phyloP scores from a whole-genome alignment of 2,113 vertebrate species.

The Bombycilla garrulus region DNA sequence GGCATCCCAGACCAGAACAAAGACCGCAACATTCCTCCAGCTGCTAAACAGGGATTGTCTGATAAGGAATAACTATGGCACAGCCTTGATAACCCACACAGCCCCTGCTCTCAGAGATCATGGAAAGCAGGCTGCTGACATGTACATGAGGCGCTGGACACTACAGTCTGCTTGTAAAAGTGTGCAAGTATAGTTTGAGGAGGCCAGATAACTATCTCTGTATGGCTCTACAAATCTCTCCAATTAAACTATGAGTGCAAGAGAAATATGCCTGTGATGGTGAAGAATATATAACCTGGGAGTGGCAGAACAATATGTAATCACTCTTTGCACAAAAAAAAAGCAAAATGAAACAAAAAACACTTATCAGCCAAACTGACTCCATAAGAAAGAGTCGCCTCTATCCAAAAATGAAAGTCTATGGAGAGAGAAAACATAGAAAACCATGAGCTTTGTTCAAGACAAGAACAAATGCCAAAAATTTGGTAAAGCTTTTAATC shows the following conservation, averaged over 20 bases:
- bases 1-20: too few relatives aligned
- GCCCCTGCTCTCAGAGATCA: not conserved
- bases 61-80: not conserved
- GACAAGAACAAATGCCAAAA: not conserved
- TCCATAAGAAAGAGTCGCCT: not conserved
- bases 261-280: not conserved
- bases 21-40: too few relatives aligned
- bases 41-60: not conserved
- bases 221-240: not conserved
- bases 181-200: not conserved
- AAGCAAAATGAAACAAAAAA: not conserved
- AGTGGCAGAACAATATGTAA: not conserved
- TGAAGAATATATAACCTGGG: accelerated
- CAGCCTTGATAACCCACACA: not conserved
- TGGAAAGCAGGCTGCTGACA: not conserved
- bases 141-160: not conserved
- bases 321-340: not conserved
- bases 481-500: conserved; percentile 22
- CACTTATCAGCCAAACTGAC: not conserved
- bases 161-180: not conserved
- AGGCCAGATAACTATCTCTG: not conserved
- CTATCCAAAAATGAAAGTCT: not conserved
- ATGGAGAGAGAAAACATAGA: not conserved
- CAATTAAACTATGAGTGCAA: not conserved
- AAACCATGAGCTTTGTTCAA: not conserved